Evolutionary conservation across 2,888 invertebrate genomes (phyloP), one percentile per base, ranked within the genome.

Genomic region (Galeruca laticollis): DNA sequence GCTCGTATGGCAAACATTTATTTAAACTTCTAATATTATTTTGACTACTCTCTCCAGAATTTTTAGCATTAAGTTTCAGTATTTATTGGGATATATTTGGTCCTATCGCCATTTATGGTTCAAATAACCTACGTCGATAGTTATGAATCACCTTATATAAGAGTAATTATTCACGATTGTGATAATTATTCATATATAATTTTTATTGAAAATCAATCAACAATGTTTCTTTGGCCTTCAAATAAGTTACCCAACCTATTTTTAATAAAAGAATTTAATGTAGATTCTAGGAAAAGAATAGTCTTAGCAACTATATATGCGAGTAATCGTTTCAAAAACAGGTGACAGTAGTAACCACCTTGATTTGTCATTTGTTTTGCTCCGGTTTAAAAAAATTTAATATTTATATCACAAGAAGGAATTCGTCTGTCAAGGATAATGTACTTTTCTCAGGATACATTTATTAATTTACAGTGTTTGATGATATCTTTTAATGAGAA

Each of bases 311-410:
- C 47, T 15, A 62, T 2, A 52, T n/a, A 35, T 40, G 20, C 51
- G 20, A 40, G 37, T 54, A 35, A 63, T 63, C 20, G 11, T 54
- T 35, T 63, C 40, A 51, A 54, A 47, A 62, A 54, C 63, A 54
- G 37, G 56, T 56, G 63, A 63, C 35, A 60, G 20, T 43, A 15
- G 5, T 21, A 26, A 57, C 49, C 57, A 20, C 65, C 63, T 65
- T 65, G 33, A 43, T 57, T 56, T 37, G 10, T 57, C 56, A 26
- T 54, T 54, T 26, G 15, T 31, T 54, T 33, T 15, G 9, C 54
- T 54, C 5, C 10, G 18, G 18, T 9, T 51, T 20, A 20, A 51
- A 51, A 40, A 40, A 40, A 40, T 40, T 13, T 35, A 11, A 35
- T 35, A 35, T 54, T 33, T n/a, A n/a, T 54, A 18, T 52, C 11